Evolutionary conservation across 1,140 invertebrate genomes (phyloP), one percentile per base, ranked within the genome.

Genomic region (Orius insidiosus): DNA sequence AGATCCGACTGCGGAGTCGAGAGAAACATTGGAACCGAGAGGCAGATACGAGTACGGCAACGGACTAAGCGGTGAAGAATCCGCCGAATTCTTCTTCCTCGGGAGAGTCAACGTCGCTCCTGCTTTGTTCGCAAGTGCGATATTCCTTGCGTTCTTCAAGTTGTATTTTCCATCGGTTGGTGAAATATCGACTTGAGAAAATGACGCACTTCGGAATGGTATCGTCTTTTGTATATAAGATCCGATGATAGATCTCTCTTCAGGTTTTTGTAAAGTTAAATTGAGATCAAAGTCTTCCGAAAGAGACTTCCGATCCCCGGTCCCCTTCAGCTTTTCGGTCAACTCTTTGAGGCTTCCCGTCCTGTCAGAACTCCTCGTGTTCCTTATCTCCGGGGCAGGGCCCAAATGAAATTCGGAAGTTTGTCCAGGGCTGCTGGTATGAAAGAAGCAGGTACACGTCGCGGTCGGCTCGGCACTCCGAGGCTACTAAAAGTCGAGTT

Each of bases 181-280:
- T 1, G 55, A 58, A 54, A 75, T 80, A 57, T 85, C 81, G 34
- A 82, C 80, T 61, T 85, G 82, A 0, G 82, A 82, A 55, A 86
- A 85, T 7, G 83, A 86, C 4, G 82, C 80, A 55, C 80, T 85
- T 18, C 83, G 68, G 52, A 76, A 80, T 2, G 80, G 75, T 51
- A 74, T 69, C 32, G 65, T 68, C 44, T 67, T 67, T 53, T 72
- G 71, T 6, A 68, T 63, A 51, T 72, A 73, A 0, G 71, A 68
- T 11, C 70, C 70, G 30, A 71, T 63, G 18, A 71, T 67, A 8
- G 65, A 65, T 31, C 69, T 66, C 30, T 68, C 65, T 50, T 72
- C 70, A 13, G 70, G 63, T 54, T 66, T 68, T n/a, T 66, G 56
- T 36, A 69, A 59, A 36, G 59, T 60, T 45, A 65, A 60, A 35